Evolutionary conservation across 1,140 invertebrate genomes (phyloP).

Genomic region (Pygmarrhopalites habei): DNA sequence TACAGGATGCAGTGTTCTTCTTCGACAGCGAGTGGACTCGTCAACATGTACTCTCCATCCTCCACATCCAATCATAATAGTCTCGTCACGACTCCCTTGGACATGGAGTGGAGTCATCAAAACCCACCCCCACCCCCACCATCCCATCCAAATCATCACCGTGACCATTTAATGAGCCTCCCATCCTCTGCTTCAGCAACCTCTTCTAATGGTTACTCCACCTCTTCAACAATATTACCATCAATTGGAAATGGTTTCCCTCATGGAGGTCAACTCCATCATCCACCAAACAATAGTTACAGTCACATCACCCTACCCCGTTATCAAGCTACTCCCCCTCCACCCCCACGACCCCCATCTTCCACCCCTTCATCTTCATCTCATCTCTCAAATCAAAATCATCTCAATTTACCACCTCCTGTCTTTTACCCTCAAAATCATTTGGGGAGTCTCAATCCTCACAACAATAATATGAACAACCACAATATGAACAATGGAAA

Average conservation of each 20-base stretch:
- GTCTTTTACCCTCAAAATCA: constrained; percentile 9
- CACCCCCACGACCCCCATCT: not conserved
- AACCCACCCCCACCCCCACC: not conserved
- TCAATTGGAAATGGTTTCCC: not conserved
- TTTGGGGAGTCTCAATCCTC: not conserved
- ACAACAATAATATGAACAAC: too few relatives aligned
- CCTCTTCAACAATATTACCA: not conserved
- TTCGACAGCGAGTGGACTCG: constrained; percentile 23
- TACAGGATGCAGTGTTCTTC: constrained; percentile 18
- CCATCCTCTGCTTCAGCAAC: too few relatives aligned
- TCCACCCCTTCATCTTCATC: too few relatives aligned
- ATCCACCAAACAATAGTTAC: not conserved
- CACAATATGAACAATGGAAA: too few relatives aligned
- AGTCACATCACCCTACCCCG: not conserved
- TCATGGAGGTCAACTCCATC: not conserved
- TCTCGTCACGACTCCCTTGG: constrained; percentile 26
- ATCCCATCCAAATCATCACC: not conserved
- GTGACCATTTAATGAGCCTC: not conserved
- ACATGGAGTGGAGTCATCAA: constrained; percentile 24
- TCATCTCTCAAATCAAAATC: too few relatives aligned
- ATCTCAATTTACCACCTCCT: constrained; percentile 7
- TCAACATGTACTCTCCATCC: constrained; percentile 23
- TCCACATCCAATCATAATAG: constrained; percentile 15
- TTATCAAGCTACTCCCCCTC: not conserved
- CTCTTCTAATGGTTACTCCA: too few relatives aligned